Conservation (phyloP, 2,113 vertebrate genomes). For the Bubo blakistoni region DNA sequence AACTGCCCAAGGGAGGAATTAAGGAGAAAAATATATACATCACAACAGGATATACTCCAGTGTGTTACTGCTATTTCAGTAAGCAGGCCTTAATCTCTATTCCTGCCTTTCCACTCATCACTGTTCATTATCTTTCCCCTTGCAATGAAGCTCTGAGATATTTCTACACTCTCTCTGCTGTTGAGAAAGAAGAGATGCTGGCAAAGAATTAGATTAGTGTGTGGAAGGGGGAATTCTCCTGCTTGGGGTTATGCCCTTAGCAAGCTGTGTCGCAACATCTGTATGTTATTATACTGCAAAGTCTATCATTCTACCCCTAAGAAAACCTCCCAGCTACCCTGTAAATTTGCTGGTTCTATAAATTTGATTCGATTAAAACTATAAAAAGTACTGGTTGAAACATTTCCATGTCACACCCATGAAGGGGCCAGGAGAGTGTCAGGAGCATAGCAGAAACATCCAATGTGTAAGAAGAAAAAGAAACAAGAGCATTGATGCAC, state of each 20-base stretch:
- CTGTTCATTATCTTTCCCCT: not conserved
- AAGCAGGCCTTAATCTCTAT: not conserved
- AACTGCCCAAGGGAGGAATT: conserved; percentile 58
- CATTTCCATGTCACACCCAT: not conserved
- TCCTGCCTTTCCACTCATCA: not conserved
- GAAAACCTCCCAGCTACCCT: not conserved
- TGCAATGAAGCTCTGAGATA: not conserved
- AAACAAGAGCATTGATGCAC: not conserved
- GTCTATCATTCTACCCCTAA: not conserved
- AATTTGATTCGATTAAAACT: not conserved
- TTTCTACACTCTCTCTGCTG: not conserved
- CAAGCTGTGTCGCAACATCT: not conserved
- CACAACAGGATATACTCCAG: conserved; percentile 68
- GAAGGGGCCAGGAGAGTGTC: not conserved
- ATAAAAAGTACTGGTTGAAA: not conserved
- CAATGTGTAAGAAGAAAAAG: not conserved
- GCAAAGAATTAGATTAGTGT: not conserved
- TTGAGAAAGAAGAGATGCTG: not conserved
- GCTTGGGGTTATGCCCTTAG: not conserved
- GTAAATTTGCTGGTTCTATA: not conserved
- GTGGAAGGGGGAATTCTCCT: not conserved
- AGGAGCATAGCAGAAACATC: not conserved
- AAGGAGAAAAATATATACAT: conserved; percentile 49
- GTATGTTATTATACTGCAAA: not conserved
- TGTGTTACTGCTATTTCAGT: conserved; percentile 34